Percentiles rank a stretch among this genome's conserved stretches.
These are phyloP conservation scores for Acrocephalus scirpaceus DNA, from an alignment of 2,797 vertebrate species.

Conservation along the genomic window DNA sequence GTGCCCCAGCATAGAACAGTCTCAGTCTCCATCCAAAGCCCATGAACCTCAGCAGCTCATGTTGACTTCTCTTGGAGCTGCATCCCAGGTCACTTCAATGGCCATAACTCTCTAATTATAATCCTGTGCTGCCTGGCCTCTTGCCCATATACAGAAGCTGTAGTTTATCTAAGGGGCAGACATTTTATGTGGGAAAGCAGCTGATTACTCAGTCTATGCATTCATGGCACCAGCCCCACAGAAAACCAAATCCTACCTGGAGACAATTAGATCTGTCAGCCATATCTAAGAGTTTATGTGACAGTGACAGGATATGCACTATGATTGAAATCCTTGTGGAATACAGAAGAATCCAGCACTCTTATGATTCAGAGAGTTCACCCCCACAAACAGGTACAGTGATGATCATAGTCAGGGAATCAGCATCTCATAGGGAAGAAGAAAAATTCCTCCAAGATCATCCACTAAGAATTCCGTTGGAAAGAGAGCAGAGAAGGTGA, in stretches of 20 bases:
- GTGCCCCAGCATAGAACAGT: background rate
- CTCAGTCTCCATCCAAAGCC: background rate
- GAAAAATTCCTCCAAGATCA: background rate
- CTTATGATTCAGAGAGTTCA: background rate
- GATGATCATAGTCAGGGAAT: background rate
- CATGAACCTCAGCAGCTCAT: background rate
- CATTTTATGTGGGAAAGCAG: background rate
- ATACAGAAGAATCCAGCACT: background rate
- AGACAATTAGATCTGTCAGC: background rate
- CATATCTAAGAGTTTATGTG: background rate
- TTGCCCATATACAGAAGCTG: background rate
- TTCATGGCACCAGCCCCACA: background rate
- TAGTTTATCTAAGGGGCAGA: background rate
- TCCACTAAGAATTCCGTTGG: background rate
- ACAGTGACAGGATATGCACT: background rate
- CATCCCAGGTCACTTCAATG: background rate
- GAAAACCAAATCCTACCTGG: background rate
- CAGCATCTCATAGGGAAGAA: background rate
- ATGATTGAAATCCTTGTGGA: background rate
- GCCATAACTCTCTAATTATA: background rate
- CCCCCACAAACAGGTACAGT: background rate
- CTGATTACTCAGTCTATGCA: background rate
- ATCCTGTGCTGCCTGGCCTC: background rate
- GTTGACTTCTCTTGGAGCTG: background rate
- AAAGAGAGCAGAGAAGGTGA: background rate